Base-by-base conservation (phyloP, 1,140 invertebrate species). In the Marisa cornuarietis region DNA sequence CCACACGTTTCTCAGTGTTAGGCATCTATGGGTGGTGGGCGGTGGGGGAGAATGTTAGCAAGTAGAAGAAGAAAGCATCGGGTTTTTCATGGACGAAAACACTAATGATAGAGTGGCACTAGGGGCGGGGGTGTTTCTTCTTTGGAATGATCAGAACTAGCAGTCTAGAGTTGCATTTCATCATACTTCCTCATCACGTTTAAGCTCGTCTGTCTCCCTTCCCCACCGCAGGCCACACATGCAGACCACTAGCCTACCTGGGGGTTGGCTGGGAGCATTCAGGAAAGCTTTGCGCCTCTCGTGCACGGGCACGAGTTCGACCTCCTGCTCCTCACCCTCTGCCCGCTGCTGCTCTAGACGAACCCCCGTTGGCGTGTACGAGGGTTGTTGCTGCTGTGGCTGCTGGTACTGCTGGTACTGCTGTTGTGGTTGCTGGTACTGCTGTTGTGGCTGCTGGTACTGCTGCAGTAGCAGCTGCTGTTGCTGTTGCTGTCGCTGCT, bases 241-340 rank as follows among this genome's bases (percentile, higher is more conserved):
- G 54, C 54, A 58, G 54, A 58, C 54, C 16, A 58, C 54, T 58
- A 58, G 74, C 76, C 31, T 77, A 77, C 76, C 76, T 77, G 76
- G 74, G 22, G 76, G 13, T 54, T 73, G 62, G 63, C 63, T 26
- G 26, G 81, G 62, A 18, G 72, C 83, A 78, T 79, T 78, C 83
- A 83, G 83, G 83, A 89, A 89, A 54, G 84, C 51, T 86, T 84
- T 86, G 72, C 85, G 76, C 65, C 87, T 79, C 81, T 88, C 85
- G 82, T 83, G 85, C 61, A 89, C 88, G 51, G 88, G 85, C 51
- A 82, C 74, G 26, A 85, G 69, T 6, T 78, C 49, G 58, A 80
- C 80, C 49, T 69, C 81, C 52, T 79, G 72, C n/a, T 84, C 83
- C 71, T 83, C 74, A 73, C 81, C 73, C 77, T 83, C 68, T 66